A percentile compares a stretch with the other conserved stretches of the same genome.
phyloP scores from a whole-genome alignment of 1,140 invertebrate species.

The Diabrotica undecimpunctata region DNA sequence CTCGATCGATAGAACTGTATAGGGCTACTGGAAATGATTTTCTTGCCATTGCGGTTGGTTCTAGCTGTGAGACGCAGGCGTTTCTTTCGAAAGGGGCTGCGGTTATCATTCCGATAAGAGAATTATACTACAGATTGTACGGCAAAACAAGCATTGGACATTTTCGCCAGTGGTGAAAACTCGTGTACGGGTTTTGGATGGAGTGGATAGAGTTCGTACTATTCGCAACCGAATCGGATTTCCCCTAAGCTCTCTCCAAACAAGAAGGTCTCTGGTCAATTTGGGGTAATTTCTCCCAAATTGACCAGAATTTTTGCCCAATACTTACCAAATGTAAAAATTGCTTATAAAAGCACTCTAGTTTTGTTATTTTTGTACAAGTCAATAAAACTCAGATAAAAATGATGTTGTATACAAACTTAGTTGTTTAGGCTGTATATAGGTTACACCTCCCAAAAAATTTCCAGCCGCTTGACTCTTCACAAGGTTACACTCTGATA shows the following conservation, averaged over 20 bases:
- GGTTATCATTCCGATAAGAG: slow-evolving; percentile 97
- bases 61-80: slow-evolving; percentile 91
- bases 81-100: slow-evolving; percentile 90
- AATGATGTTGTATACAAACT: too few species aligned
- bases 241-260: slow-evolving; percentile 85
- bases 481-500: too few species aligned
- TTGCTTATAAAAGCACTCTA: too few species aligned
- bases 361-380: too few species aligned
- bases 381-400: too few species aligned
- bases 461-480: too few species aligned
- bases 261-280: too few species aligned
- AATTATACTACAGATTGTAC: slow-evolving; percentile 96
- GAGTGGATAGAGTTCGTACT: slow-evolving; percentile 94
- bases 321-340: too few species aligned
- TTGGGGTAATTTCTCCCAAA: too few species aligned
- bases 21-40: slow-evolving; percentile 96
- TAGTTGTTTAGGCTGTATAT: too few species aligned
- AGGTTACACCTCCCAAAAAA: too few species aligned
- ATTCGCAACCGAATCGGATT: slow-evolving; percentile 87
- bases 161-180: slow-evolving; percentile 85
- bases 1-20: slow-evolving; percentile 94
- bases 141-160: slow-evolving; percentile 95
- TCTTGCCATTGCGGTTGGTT: slow-evolving; percentile 92
- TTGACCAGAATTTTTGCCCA: too few species aligned
- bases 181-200: slow-evolving; percentile 86